Conservation (phyloP, 2,113 vertebrate genomes). For the Sturnira hondurensis region DNA sequence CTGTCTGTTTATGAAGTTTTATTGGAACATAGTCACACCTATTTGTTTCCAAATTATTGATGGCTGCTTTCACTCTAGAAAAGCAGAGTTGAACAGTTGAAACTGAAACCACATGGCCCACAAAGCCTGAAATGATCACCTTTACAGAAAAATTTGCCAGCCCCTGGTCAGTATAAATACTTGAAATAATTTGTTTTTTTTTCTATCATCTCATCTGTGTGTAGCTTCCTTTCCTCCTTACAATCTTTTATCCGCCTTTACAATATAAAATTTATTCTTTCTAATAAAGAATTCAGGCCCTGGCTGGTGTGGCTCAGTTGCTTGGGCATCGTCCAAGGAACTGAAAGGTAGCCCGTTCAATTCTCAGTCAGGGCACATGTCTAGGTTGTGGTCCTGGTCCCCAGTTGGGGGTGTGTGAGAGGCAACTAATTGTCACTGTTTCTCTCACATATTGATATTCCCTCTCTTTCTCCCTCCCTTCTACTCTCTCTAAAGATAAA, state of each 20-base stretch:
- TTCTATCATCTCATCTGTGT: background rate
- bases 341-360: too few species aligned
- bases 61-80: background rate
- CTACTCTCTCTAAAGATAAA: too few species aligned
- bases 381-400: too few species aligned
- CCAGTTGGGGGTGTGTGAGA: too few species aligned
- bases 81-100: background rate
- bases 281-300: background rate
- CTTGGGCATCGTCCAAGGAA: too few species aligned
- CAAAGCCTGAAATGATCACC: background rate
- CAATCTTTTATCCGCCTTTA: background rate
- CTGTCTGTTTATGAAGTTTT: constrained; percentile 30
- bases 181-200: background rate
- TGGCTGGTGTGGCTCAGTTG: too few species aligned
- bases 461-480: too few species aligned
- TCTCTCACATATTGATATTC: too few species aligned
- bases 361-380: too few species aligned
- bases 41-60: background rate
- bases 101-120: background rate
- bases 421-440: too few species aligned
- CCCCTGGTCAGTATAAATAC: background rate
- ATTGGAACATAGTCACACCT: background rate
- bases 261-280: background rate
- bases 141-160: background rate
- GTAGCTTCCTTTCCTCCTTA: background rate